Percentiles rank a stretch among this genome's conserved stretches.
Conservation (phyloP, 1,140 invertebrate genomes). For the Anoplolepis gracilipes region DNA sequence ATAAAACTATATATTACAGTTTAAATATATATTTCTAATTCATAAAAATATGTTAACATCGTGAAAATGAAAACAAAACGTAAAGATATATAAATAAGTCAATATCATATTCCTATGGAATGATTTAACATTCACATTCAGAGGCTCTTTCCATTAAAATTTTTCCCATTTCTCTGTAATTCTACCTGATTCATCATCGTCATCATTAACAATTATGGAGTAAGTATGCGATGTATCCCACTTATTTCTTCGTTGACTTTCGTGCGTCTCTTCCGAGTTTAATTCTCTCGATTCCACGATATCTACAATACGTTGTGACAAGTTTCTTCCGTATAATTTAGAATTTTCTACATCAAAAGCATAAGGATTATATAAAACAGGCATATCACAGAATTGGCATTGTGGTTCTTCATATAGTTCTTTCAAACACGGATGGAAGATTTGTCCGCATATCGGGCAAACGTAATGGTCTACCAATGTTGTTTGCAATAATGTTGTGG, state of each 20-base stretch:
- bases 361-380: conserved; percentile 75
- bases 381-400: conserved; percentile 82
- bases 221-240: conserved; percentile 3
- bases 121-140: no score
- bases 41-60: not conserved
- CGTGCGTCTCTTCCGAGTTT: not conserved
- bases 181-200: conserved; percentile 38
- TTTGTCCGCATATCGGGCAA: conserved; percentile 80
- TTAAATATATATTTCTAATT: not conserved
- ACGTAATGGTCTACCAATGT: conserved; percentile 75
- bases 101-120: not conserved
- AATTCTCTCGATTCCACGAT: not conserved
- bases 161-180: conserved; percentile 33
- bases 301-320: conserved; percentile 66
- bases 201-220: conserved; percentile 22
- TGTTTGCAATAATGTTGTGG: conserved; percentile 81
- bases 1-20: no score
- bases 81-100: not conserved
- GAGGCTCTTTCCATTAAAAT: not conserved
- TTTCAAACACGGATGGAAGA: conserved; percentile 81
- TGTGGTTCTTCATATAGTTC: conserved; percentile 74
- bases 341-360: conserved; percentile 55
- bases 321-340: conserved; percentile 70
- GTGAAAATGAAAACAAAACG: not conserved
- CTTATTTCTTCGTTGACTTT: not conserved